phyloP scores from a whole-genome alignment of 1,140 invertebrate genomes.

The Bicyclus anynana region DNA sequence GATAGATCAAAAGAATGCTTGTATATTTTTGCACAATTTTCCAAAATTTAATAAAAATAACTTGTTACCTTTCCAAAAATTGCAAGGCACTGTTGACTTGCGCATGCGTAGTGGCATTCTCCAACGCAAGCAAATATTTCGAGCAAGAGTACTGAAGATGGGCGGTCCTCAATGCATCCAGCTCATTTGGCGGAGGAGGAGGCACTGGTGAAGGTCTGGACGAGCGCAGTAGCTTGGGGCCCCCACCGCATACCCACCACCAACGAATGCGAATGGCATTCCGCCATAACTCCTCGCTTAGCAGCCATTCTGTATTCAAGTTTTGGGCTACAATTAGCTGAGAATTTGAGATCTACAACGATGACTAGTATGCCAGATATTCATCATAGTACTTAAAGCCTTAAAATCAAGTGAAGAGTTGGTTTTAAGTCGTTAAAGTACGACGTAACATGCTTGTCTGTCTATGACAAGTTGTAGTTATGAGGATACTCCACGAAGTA shows the following conservation, averaged over 20 bases:
- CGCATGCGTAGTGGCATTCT: constrained; percentile 80
- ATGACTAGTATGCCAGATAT: too few species aligned
- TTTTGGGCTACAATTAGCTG: too few species aligned
- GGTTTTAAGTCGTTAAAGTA: too few species aligned
- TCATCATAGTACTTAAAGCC: too few species aligned
- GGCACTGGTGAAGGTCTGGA: constrained; percentile 39
- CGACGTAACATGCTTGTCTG: too few species aligned
- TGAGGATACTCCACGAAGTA: too few species aligned
- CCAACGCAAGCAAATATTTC: constrained; percentile 76
- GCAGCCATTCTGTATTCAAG: constrained; percentile 56
- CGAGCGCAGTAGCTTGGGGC: neutral
- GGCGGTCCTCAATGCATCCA: constrained; percentile 66
- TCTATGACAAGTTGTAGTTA: too few species aligned
- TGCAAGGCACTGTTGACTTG: constrained; percentile 75
- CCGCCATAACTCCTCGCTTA: constrained; percentile 54
- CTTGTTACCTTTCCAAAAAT: constrained; percentile 76
- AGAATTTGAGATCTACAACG: too few species aligned
- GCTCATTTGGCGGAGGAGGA: constrained; percentile 67
- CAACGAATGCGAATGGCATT: constrained; percentile 74
- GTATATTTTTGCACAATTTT: too few species aligned
- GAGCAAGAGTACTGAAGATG: constrained; percentile 66
- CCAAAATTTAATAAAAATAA: too few species aligned
- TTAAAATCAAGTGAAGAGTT: too few species aligned
- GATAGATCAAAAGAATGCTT: too few species aligned
- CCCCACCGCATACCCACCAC: constrained; percentile 75